A percentile compares a stretch with the other conserved stretches of the same genome.
Evolutionary conservation across 2,888 invertebrate species (phyloP).

Genomic region (Teinopalpus imperialis): DNA sequence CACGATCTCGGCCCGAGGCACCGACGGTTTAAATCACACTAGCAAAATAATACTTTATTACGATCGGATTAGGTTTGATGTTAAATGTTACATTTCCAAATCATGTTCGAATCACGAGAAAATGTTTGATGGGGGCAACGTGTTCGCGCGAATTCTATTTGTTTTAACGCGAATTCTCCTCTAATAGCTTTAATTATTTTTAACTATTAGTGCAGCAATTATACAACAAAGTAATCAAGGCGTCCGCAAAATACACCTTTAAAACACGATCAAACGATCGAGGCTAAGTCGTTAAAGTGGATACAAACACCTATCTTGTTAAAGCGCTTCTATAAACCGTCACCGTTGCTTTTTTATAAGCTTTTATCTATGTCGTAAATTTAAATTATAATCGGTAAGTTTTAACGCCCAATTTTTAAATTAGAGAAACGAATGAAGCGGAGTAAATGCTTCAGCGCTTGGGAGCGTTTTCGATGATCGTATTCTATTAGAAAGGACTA

Average conservation of each 20-base stretch:
- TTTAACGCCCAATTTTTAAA: conserved; percentile 76
- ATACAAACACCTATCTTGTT: conserved; percentile 54
- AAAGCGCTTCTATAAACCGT: conserved; percentile 54
- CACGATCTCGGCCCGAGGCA: conserved; percentile 76
- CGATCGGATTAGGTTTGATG: conserved; percentile 11
- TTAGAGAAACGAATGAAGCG: conserved; percentile 68
- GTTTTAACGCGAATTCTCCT: conserved; percentile 66
- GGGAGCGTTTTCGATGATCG: conserved; percentile 47
- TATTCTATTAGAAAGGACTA: conserved; percentile 76
- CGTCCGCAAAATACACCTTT: conserved; percentile 1
- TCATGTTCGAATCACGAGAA: conserved; percentile 69
- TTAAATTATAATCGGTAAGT: conserved; percentile 73
- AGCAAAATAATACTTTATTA: conserved; percentile 37
- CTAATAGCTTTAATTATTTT: conserved; percentile 58
- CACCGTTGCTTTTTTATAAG: conserved; percentile 59
- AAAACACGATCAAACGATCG: conserved; percentile 25
- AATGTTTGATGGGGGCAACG: conserved; percentile 67
- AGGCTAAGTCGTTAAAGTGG: conserved; percentile 39
- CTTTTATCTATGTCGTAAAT: conserved; percentile 64
- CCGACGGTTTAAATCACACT: conserved; percentile 39
- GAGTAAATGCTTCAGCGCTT: conserved; percentile 47
- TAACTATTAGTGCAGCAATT: conserved; percentile 12
- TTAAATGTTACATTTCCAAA: conserved; percentile 26
- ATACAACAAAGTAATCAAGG: conserved; percentile 2
- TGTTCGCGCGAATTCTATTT: conserved; percentile 74